Percentiles rank a stretch among this genome's conserved stretches.
Evolutionary conservation across 2,888 invertebrate genomes (phyloP).

Genomic region (Ernsta delagoae): DNA sequence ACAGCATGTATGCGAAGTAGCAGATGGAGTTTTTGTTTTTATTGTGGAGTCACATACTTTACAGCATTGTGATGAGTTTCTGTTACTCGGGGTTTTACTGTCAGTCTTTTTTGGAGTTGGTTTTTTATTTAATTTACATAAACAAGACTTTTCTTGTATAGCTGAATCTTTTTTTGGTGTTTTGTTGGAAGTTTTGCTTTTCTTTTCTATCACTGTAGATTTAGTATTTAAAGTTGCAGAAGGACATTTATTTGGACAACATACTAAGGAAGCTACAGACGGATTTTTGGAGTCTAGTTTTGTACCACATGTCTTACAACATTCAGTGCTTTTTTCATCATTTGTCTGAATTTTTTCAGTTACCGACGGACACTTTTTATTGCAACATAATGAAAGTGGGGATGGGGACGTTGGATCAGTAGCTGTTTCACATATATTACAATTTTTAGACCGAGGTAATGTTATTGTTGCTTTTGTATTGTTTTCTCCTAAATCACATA

Average conservation of each 20-base stretch:
- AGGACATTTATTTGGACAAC: slow-evolving; percentile 12
- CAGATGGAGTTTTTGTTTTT: background rate
- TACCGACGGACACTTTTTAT: background rate
- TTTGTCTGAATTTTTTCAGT: background rate
- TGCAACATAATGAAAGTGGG: background rate
- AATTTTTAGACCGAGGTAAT: too few relatives aligned
- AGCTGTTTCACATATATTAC: too few relatives aligned
- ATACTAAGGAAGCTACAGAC: background rate
- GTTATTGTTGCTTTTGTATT: background rate
- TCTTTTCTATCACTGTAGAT: slow-evolving; percentile 1
- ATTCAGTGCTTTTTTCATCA: background rate
- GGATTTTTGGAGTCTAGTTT: background rate
- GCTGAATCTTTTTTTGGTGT: background rate
- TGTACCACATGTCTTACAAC: background rate
- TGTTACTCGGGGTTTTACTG: background rate
- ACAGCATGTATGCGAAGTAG: background rate
- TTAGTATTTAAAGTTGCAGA: background rate
- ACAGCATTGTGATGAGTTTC: background rate
- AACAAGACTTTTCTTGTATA: slow-evolving; percentile 9
- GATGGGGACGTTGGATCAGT: slow-evolving; percentile 1
- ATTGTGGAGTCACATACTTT: background rate
- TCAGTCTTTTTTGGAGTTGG: background rate
- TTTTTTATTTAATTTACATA: background rate
- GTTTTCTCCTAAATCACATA: background rate
- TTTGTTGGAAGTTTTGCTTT: background rate